phyloP scores from a whole-genome alignment of 2,888 invertebrate species.

The Stratiomys singularior region DNA sequence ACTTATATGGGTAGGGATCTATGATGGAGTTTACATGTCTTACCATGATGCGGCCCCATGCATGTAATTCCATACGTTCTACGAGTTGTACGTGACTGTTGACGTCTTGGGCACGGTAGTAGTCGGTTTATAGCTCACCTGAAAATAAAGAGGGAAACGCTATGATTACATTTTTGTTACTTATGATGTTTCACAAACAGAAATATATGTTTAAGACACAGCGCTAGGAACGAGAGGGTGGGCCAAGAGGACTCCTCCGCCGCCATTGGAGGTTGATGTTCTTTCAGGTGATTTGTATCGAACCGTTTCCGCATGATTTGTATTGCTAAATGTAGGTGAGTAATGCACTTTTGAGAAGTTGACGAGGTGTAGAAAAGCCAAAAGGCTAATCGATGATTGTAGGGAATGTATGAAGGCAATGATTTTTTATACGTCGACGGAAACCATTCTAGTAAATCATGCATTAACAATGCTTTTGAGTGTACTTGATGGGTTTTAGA shows the following conservation, averaged over 20 bases:
- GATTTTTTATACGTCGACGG: too few species aligned
- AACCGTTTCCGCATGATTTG: neutral
- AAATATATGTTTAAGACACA: neutral
- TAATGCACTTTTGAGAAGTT: neutral
- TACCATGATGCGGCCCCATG: neutral
- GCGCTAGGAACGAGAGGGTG: neutral
- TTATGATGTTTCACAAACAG: conserved; percentile 31
- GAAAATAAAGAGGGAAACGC: conserved; percentile 31
- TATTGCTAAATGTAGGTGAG: neutral
- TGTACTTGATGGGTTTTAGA: too few species aligned
- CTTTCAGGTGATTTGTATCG: conserved; percentile 3
- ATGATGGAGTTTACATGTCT: conserved; percentile 8
- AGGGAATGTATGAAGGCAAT: neutral
- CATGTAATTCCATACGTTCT: conserved; percentile 12
- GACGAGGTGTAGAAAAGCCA: neutral
- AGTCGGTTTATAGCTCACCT: conserved; percentile 35
- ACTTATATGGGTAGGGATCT: neutral
- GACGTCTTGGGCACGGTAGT: neutral
- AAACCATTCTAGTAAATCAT: too few species aligned
- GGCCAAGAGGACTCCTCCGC: neutral
- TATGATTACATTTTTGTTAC: conserved; percentile 35
- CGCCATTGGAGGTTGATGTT: neutral
- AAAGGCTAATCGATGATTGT: neutral
- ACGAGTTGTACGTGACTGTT: neutral
- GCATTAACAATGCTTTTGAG: too few species aligned